phyloP scores from a whole-genome alignment of 2,113 vertebrate genomes.

The Chlamydotis undulata region DNA sequence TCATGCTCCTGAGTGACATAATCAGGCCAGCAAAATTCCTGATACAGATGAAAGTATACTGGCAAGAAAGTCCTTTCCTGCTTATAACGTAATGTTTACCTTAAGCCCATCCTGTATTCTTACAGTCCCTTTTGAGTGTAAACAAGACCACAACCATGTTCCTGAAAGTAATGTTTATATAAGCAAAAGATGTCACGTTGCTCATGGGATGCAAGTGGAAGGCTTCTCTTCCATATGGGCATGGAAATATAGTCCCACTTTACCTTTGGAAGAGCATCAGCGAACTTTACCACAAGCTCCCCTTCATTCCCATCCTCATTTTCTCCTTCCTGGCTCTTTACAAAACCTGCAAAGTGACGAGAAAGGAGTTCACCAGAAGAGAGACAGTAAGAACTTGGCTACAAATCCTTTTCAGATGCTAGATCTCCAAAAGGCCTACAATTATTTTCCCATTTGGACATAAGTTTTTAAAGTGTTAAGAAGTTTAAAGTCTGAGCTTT shows the following conservation, averaged over 20 bases:
- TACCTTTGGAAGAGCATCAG: constrained; percentile 87
- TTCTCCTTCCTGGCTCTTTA: constrained; percentile 92
- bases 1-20: background rate
- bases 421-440: background rate
- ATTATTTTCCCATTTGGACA: background rate
- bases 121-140: background rate
- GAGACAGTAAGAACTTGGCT: background rate
- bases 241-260: background rate
- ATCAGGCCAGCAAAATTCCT: background rate
- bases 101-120: background rate
- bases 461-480: background rate
- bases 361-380: background rate
- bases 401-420: background rate
- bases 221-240: background rate
- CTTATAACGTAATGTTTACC: background rate
- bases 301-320: constrained; percentile 87
- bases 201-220: background rate
- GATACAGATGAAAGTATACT: background rate
- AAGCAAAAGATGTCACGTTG: background rate
- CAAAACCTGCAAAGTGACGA: constrained; percentile 79
- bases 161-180: background rate
- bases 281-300: constrained; percentile 88
- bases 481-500: background rate
- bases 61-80: background rate
- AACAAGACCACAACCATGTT: background rate